Base-by-base conservation (phyloP, 2,797 vertebrate species). In the Poliocrania exsul region DNA sequence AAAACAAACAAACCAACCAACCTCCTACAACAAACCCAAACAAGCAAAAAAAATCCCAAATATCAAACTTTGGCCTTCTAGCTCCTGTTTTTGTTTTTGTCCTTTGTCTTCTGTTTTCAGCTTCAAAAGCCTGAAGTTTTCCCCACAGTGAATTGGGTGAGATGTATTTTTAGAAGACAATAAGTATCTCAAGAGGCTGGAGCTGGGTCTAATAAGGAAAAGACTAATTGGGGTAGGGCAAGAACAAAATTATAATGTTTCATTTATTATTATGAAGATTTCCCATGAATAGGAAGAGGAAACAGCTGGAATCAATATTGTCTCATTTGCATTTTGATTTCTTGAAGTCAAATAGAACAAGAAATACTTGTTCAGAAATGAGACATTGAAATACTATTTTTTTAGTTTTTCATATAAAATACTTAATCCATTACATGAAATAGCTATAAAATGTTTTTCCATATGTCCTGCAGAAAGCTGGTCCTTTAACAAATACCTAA, bases 151-250 rank as follows among this genome's bases (percentile, higher is more conserved):
- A 66, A 26, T 53, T 86, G 44, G 29, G 18, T 3, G 42, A 66
- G 47, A 49, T 51, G 13, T 90, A 86, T 92, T 92, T 95, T 95
- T 90, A 84, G 78, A 85, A 72, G 56, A 93, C 65, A 93, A 40
- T 91, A 74, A 61, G 65, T 5, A n/a, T 65, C 58, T 92, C 54
- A 11, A 19, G 72, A 79, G 77, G 23, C 14, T 93, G 33, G 46
- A 81, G 46, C 69, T 72, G 61, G 9, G 49, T 86, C 47, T 88
- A 87, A 72, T 78, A 54, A 77, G 71, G 75, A 92, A 78, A 85
- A 85, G 66, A 81, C 47, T 93, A 85, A 81, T 5, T 67, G 72
- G 17, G 9, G 38, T 64, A 77, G 20, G 75, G 57, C 38, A 95
- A 74, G 61, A 81, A 75, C 8, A 31, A 75, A 88, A 75, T 49